phyloP scores from a whole-genome alignment of 2,888 invertebrate genomes.

The Cantharis lateralis region DNA sequence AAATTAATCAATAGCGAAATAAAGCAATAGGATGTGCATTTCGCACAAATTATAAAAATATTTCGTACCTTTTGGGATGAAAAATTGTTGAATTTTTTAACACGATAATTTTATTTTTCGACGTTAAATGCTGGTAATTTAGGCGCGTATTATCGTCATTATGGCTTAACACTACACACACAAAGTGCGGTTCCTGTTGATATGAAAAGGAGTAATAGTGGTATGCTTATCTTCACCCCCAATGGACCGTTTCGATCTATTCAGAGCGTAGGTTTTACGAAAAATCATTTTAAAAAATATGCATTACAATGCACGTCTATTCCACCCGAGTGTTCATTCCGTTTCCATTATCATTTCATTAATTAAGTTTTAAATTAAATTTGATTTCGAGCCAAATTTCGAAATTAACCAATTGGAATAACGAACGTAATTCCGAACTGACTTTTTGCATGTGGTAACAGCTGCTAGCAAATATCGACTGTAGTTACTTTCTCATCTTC shows the following conservation, averaged over 20 bases:
- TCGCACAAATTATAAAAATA: neutral
- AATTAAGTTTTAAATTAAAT: neutral
- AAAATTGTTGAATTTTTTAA: neutral
- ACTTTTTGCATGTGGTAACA: constrained; percentile 10
- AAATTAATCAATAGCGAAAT: neutral
- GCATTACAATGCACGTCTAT: neutral
- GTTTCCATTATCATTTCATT: neutral
- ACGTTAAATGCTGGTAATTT: neutral
- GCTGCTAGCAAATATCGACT: constrained; percentile 30
- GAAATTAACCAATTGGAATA: neutral
- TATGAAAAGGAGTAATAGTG: constrained; percentile 24
- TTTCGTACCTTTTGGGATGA: constrained; percentile 1
- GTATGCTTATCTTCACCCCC: constrained; percentile 18
- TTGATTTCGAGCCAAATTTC: neutral
- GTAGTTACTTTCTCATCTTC: constrained; percentile 27
- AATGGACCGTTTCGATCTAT: constrained; percentile 4
- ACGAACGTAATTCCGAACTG: constrained; percentile 14
- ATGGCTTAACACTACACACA: constrained; percentile 9
- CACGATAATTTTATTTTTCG: neutral
- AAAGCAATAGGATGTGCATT: neutral
- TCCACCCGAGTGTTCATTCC: neutral
- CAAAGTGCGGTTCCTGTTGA: constrained; percentile 15
- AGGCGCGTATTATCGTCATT: neutral
- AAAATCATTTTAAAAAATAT: neutral
- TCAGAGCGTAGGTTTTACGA: neutral